Conservation (phyloP, 2,797 vertebrate species). For the Staurois parvus region DNA sequence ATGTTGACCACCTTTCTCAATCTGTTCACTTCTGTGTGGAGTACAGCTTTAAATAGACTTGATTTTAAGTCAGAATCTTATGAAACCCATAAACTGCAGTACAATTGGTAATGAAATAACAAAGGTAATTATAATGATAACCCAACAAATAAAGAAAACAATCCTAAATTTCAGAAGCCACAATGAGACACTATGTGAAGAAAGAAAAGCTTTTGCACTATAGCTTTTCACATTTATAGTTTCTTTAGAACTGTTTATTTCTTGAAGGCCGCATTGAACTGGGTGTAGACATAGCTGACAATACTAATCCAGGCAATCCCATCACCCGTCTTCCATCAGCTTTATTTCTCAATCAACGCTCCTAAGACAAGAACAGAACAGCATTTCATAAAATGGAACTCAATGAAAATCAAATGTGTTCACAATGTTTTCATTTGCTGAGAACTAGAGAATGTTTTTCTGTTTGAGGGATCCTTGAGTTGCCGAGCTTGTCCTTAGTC, state of each 20-base stretch:
- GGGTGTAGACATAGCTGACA: not conserved
- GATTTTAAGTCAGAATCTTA: no score
- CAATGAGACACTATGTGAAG: no score
- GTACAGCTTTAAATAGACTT: no score
- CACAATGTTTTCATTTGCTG: not conserved
- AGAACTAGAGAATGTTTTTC: slow-evolving; percentile 13
- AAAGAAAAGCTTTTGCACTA: not conserved
- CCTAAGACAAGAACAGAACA: slow-evolving; percentile 5
- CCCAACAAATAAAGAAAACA: no score
- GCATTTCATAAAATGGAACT: not conserved
- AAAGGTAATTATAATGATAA: no score
- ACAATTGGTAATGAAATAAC: no score
- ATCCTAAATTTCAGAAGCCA: no score
- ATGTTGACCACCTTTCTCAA: no score
- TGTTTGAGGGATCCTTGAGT: slow-evolving; percentile 10
- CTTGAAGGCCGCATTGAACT: not conserved
- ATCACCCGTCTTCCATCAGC: not conserved
- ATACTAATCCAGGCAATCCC: slow-evolving; percentile 11
- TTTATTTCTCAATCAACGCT: not conserved
- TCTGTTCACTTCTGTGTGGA: no score
- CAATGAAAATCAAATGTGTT: slow-evolving; percentile 8
- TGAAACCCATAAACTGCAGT: no score
- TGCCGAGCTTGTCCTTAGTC: slow-evolving; percentile 42
- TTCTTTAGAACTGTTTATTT: not conserved
- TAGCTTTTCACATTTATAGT: not conserved